A percentile compares a stretch with the other conserved stretches of the same genome.
phyloP scores from a whole-genome alignment of 2,797 vertebrate species.

The Margarornis squamiger region DNA sequence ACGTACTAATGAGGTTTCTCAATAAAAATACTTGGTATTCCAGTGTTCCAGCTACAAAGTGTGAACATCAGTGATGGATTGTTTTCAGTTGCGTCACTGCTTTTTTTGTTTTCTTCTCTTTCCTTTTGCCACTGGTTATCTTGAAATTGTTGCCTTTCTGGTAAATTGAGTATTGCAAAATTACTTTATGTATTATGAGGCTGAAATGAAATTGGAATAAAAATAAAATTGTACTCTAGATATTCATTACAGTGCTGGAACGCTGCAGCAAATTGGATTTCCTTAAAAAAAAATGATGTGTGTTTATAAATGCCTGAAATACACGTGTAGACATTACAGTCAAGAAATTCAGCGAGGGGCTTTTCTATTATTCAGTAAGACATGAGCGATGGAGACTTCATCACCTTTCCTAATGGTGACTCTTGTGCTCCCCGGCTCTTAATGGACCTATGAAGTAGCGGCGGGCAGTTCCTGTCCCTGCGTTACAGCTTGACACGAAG shows the following conservation, averaged over 20 bases:
- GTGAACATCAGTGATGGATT: not conserved
- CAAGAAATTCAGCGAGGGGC: fast-evolving
- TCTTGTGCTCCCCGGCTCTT: not conserved
- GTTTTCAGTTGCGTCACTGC: not conserved
- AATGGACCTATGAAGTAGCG: fast-evolving
- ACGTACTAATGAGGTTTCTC: conserved; percentile 11
- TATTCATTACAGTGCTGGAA: not conserved
- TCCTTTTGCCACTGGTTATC: not conserved
- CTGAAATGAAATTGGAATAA: not conserved
- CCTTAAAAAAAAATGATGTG: not conserved
- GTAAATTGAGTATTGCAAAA: not conserved
- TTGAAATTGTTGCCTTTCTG: not conserved
- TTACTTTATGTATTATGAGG: not conserved
- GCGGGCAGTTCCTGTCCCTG: not conserved
- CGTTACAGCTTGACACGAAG: fast-evolving
- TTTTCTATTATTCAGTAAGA: not conserved
- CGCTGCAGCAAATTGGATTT: not conserved
- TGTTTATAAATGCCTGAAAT: not conserved
- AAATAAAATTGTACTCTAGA: not conserved
- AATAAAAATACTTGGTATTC: not conserved
- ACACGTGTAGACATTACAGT: not conserved
- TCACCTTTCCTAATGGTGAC: not conserved
- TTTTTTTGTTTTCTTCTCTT: too few relatives aligned
- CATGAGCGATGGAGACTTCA: not conserved
- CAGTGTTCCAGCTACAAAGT: not conserved